Evolutionary conservation across 2,797 vertebrate genomes (phyloP).

Genomic region (Galago senegalensis): DNA sequence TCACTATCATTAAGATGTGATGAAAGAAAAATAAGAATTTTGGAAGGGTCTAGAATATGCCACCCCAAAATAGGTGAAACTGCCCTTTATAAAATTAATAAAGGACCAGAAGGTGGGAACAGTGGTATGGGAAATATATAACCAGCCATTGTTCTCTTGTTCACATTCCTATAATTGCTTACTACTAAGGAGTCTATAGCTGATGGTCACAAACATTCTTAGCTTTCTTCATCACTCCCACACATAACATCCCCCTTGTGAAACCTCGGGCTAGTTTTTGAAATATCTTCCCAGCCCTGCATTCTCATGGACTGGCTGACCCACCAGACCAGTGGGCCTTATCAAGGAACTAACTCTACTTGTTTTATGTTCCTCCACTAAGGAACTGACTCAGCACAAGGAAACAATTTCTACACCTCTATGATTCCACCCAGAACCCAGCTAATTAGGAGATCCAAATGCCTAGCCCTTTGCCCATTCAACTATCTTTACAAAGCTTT

Average conservation of each 20-base stretch:
- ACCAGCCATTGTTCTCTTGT: background rate
- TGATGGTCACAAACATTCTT: background rate
- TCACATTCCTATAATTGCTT: background rate
- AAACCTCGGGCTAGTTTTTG: background rate
- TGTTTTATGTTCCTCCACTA: background rate
- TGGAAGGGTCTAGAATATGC: background rate
- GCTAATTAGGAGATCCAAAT: background rate
- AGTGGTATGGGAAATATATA: background rate
- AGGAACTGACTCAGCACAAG: background rate
- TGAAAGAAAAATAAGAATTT: constrained; percentile 31
- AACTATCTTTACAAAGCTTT: background rate
- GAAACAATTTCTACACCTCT: background rate
- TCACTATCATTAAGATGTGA: background rate
- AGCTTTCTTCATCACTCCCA: background rate
- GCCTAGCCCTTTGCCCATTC: background rate
- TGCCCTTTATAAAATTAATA: background rate
- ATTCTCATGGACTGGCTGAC: background rate
- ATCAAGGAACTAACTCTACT: background rate
- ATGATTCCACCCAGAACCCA: background rate
- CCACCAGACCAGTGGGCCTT: background rate
- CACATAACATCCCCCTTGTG: background rate
- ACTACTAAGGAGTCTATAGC: background rate
- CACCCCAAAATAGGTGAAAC: background rate
- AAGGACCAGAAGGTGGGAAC: background rate
- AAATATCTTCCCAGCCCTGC: background rate